Conservation (phyloP, 2,888 invertebrate genomes). For the Pharmacophagus antenor region DNA sequence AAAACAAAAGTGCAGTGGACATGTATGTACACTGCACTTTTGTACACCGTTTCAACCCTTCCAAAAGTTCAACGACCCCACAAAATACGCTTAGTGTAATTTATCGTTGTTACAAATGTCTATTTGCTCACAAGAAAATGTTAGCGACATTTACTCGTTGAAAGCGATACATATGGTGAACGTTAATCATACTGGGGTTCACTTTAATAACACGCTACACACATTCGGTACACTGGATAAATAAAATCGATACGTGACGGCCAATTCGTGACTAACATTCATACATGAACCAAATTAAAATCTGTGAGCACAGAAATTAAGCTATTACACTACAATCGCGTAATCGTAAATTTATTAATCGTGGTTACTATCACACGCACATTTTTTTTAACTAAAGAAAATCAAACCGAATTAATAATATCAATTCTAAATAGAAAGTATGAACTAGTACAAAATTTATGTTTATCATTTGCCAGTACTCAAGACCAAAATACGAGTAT, state of each 20-base stretch:
- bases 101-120: slow-evolving; percentile 3
- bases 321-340: no score
- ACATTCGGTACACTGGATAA: slow-evolving; percentile 4
- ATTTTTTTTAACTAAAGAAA: no score
- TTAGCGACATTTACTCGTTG: neutral
- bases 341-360: neutral
- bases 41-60: neutral
- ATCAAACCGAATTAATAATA: no score
- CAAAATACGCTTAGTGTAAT: neutral
- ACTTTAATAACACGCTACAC: slow-evolving; percentile 12
- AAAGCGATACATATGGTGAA: neutral
- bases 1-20: neutral
- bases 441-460: no score
- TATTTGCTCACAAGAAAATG: slow-evolving; percentile 5
- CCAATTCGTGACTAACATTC: neutral
- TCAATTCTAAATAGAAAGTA: no score
- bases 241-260: slow-evolving; percentile 17
- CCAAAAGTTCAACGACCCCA: no score
- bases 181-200: slow-evolving; percentile 17
- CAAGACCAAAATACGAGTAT: no score
- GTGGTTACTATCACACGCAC: neutral
- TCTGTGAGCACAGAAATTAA: neutral
- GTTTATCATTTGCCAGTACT: no score
- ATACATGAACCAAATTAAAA: neutral
- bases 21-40: neutral